Percentiles rank a stretch among this genome's conserved stretches.
Evolutionary conservation across 2,113 vertebrate genomes (phyloP).

Genomic region (Sciurus niger): DNA sequence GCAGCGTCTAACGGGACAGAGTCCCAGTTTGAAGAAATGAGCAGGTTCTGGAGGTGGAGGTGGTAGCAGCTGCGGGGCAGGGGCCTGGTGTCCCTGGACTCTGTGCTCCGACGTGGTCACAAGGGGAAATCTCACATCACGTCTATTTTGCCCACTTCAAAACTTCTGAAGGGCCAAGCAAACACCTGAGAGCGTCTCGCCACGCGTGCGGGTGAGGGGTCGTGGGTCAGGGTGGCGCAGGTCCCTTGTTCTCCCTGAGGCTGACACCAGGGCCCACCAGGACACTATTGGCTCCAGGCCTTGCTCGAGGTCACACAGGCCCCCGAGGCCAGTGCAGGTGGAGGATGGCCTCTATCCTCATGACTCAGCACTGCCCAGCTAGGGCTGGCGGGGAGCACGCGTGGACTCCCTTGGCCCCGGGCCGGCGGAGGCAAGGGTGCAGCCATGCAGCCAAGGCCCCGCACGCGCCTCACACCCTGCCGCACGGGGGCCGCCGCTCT

Average conservation of each 20-base stretch:
- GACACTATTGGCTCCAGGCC: background rate
- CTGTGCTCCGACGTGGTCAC: fast-evolving
- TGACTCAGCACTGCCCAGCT: background rate
- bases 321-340: background rate
- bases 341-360: background rate
- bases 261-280: background rate
- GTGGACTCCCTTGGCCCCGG: background rate
- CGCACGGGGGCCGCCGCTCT: background rate
- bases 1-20: background rate
- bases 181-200: background rate
- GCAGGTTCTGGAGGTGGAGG: background rate
- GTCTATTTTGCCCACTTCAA: no score
- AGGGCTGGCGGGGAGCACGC: background rate
- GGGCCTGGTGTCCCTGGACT: no score
- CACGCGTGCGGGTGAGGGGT: background rate
- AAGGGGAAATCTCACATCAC: fast-evolving
- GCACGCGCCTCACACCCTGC: no score
- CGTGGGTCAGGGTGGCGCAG: background rate
- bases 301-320: background rate
- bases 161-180: background rate
- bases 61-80: background rate
- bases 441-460: background rate
- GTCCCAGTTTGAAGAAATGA: background rate
- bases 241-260: background rate
- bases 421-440: no score